Evolutionary conservation across 2,888 invertebrate species (phyloP).

Genomic region (Pecten maximus): DNA sequence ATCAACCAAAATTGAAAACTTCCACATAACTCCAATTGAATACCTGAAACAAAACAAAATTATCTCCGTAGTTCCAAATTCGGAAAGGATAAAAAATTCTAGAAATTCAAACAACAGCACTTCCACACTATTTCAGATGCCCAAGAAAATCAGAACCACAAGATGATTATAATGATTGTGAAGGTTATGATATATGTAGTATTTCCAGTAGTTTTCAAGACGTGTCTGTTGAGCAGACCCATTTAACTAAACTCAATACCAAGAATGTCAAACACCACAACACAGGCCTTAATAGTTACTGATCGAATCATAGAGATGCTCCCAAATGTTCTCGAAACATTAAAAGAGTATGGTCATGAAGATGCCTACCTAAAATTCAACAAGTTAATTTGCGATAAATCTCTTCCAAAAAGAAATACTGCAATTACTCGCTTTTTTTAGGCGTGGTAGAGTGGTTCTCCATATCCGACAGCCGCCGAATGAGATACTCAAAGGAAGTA

Average conservation of each 20-base stretch:
- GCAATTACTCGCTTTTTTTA: conserved; percentile 41
- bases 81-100: conserved; percentile 3
- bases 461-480: neutral
- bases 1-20: conserved; percentile 18
- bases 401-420: conserved; percentile 38
- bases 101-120: neutral
- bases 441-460: conserved; percentile 45
- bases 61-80: neutral
- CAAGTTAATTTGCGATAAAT: neutral
- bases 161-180: neutral
- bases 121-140: neutral
- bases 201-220: neutral
- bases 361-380: neutral
- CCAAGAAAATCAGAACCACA: neutral
- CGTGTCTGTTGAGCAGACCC: neutral
- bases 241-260: neutral
- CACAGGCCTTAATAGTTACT: no score
- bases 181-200: neutral
- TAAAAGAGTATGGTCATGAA: neutral
- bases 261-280: neutral
- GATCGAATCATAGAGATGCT: neutral
- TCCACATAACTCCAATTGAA: neutral
- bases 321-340: neutral
- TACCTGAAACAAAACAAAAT: neutral
- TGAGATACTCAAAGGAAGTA: conserved; percentile 39